A percentile compares a stretch with the other conserved stretches of the same genome.
Conservation (phyloP, 2,113 vertebrate genomes). For the Alaudala cheleensis region DNA sequence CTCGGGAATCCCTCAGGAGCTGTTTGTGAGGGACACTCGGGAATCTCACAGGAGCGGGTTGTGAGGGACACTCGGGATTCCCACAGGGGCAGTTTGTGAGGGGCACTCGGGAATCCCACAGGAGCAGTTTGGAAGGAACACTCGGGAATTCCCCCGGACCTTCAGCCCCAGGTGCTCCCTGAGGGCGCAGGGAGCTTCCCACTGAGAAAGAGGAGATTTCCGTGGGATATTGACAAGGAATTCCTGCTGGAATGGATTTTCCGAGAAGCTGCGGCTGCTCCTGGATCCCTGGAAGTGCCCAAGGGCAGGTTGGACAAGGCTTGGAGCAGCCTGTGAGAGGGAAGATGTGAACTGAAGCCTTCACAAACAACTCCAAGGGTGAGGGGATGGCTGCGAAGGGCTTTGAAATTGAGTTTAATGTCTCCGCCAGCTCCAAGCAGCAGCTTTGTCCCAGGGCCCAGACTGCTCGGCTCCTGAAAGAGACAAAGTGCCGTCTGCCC, state of each 20-base stretch:
- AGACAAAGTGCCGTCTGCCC: background rate
- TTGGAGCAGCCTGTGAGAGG: too few species aligned
- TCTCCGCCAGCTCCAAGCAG: rapidly evolving
- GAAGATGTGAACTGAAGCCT: background rate
- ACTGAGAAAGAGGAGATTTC: too few species aligned
- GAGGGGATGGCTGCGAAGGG: background rate
- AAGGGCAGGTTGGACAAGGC: rapidly evolving
- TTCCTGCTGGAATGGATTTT: background rate
- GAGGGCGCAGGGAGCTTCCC: background rate
- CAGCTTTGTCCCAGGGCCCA: rapidly evolving
- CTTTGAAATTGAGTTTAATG: rapidly evolving
- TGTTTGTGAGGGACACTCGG: too few species aligned
- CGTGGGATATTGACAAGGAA: background rate
- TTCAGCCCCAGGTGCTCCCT: background rate
- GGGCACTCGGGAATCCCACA: too few species aligned
- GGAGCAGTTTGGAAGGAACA: too few species aligned
- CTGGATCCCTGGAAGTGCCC: background rate
- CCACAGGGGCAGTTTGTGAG: too few species aligned
- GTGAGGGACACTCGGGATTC: too few species aligned
- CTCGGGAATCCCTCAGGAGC: too few species aligned
- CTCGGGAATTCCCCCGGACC: too few species aligned
- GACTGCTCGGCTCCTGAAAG: rapidly evolving
- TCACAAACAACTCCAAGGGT: background rate
- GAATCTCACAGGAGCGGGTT: too few species aligned
- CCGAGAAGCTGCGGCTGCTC: background rate